A percentile compares a stretch with the other conserved stretches of the same genome.
These are phyloP conservation scores for Glaucomys volans DNA, from an alignment of 2,113 vertebrate species.

Conservation along the genomic window DNA sequence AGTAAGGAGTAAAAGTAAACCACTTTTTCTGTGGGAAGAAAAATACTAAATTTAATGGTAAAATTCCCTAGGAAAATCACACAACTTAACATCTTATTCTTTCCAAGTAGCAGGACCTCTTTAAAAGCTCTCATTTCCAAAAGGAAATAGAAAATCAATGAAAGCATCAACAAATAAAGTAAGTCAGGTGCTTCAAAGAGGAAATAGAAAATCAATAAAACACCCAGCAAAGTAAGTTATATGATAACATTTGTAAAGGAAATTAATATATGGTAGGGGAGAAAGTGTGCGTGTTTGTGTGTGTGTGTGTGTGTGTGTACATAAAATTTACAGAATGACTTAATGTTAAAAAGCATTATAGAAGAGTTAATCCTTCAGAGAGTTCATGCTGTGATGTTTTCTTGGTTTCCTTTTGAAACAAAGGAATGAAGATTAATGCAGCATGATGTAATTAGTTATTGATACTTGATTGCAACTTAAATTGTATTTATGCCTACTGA, in stretches of 20 bases:
- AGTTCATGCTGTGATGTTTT: not conserved
- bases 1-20: not conserved
- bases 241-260: constrained; percentile 72
- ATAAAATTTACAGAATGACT: not conserved
- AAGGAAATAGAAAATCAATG: constrained; percentile 84
- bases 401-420: not conserved
- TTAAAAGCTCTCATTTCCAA: constrained; percentile 75
- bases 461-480: not conserved
- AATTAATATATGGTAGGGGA: constrained; percentile 60
- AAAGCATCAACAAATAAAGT: constrained; percentile 79
- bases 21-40: not conserved
- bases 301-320: not conserved
- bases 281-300: not conserved
- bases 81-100: constrained; percentile 59
- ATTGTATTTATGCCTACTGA: not conserved
- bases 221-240: constrained; percentile 61
- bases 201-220: constrained; percentile 81
- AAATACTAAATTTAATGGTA: not conserved
- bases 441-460: not conserved
- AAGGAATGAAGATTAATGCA: not conserved
- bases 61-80: constrained; percentile 59
- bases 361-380: not conserved
- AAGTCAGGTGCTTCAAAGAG: constrained; percentile 79
- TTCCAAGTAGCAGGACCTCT: constrained; percentile 51
- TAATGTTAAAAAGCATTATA: not conserved